Evolutionary conservation across 35 echinoderm and acorn worm genomes (phyloP).

Genomic region (Patiria miniata): DNA sequence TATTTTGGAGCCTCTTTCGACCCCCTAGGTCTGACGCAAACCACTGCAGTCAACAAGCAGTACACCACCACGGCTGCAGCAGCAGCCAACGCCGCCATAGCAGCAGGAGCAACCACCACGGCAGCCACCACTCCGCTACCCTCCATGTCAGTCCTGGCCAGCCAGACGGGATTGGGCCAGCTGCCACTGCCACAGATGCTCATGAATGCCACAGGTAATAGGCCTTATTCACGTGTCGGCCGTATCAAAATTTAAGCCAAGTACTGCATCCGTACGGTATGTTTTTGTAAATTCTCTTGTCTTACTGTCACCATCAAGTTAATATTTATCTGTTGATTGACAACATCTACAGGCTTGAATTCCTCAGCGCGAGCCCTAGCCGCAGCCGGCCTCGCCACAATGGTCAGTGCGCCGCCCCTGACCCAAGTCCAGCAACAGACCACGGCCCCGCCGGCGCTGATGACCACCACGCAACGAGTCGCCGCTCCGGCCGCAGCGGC

Average conservation of each 20-base stretch:
- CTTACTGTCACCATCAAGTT: no score
- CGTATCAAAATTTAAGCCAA: conserved; percentile 21
- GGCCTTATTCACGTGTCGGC: conserved; percentile 63
- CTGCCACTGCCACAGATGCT: conserved; percentile 76
- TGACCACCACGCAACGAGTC: conserved; percentile 13
- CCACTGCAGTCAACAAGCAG: conserved; percentile 7
- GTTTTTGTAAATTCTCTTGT: no score
- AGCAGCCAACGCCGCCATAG: conserved; percentile 43
- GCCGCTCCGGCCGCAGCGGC: background rate
- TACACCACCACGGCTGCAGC: conserved; percentile 26
- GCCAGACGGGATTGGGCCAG: conserved; percentile 79
- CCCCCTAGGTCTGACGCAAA: conserved; percentile 29
- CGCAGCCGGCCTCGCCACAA: conserved; percentile 1
- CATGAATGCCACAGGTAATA: conserved; percentile 67
- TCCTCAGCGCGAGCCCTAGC: conserved; percentile 14
- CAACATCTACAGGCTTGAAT: background rate
- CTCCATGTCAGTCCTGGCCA: conserved; percentile 81
- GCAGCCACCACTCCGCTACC: conserved; percentile 79
- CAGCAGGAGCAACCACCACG: conserved; percentile 48
- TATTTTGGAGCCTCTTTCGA: background rate
- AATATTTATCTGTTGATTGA: no score
- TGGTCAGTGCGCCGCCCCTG: background rate
- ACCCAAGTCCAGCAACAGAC: conserved; percentile 11
- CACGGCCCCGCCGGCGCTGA: conserved; percentile 2
- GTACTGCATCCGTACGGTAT: no score